Conservation (phyloP, 2,797 vertebrate genomes). For the Scolopax rusticola region DNA sequence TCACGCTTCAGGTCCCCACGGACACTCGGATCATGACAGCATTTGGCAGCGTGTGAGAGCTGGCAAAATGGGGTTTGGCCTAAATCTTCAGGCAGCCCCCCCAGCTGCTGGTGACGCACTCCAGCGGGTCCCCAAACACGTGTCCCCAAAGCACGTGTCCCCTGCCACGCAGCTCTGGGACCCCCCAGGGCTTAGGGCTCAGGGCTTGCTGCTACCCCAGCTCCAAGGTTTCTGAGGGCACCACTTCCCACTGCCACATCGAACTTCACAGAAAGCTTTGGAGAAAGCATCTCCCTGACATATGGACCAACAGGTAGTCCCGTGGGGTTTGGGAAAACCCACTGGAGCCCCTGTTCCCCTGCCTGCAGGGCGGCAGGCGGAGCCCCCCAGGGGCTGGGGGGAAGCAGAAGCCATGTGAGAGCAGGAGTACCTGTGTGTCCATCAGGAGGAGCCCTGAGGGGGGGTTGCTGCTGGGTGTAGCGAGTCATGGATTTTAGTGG, state of each 20-base stretch:
- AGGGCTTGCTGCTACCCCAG: neutral
- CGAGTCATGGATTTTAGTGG: neutral
- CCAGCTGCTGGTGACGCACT: constrained; percentile 4
- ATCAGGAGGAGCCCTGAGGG: neutral
- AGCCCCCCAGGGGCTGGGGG: rapidly evolving
- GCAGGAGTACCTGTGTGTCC: neutral
- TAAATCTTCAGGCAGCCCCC: constrained; percentile 65
- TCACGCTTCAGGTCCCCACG: constrained; percentile 53
- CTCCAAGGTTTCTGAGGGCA: neutral
- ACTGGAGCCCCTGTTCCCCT: neutral
- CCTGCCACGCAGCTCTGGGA: neutral
- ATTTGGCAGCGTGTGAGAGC: constrained; percentile 68
- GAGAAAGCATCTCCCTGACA: constrained; percentile 63
- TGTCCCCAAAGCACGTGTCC: neutral
- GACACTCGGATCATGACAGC: constrained; percentile 33
- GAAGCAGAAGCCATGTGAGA: neutral
- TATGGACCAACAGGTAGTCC: neutral
- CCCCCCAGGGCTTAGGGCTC: neutral
- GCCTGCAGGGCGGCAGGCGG: neutral
- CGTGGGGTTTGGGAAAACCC: neutral
- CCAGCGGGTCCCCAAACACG: neutral
- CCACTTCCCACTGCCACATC: neutral
- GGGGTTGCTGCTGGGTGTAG: neutral
- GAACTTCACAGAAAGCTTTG: constrained; percentile 71
- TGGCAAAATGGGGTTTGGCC: constrained; percentile 73